A percentile compares a stretch with the other conserved stretches of the same genome.
Conservation (phyloP, 2,113 vertebrate species). For the Crotalus horridus region DNA sequence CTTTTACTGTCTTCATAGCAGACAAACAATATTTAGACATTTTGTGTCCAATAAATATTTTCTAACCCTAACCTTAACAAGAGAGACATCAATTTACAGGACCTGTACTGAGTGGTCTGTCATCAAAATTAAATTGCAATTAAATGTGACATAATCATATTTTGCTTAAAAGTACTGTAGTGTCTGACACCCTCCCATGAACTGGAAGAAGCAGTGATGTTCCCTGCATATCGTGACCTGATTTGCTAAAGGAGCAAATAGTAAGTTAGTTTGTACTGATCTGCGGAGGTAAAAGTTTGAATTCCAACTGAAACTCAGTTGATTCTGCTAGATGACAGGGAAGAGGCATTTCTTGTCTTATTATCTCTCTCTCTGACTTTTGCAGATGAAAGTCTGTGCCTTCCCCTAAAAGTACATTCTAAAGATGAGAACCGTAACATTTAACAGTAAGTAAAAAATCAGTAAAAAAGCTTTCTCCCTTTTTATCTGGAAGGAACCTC, state of each 20-base stretch:
- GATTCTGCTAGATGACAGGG: neutral
- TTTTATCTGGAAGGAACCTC: neutral
- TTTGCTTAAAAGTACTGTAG: neutral
- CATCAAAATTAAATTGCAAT: neutral
- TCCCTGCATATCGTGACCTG: too few relatives aligned
- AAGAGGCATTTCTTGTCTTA: neutral
- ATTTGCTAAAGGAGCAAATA: neutral
- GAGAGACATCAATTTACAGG: neutral
- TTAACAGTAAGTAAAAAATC: neutral
- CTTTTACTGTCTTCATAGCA: neutral
- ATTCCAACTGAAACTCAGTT: neutral
- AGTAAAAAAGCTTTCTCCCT: neutral
- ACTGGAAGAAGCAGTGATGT: too few relatives aligned
- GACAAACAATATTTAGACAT: neutral
- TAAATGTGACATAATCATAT: neutral
- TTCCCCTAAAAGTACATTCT: neutral
- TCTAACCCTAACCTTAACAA: neutral
- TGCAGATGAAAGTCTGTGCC: neutral
- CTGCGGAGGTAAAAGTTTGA: neutral
- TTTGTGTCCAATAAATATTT: neutral
- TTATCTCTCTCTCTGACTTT: neutral
- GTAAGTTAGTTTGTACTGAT: neutral
- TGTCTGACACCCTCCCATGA: too few relatives aligned
- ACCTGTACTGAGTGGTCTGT: neutral
- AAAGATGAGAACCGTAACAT: neutral